phyloP scores from a whole-genome alignment of 2,113 vertebrate species.

The Cyphomyrus plagiostoma region DNA sequence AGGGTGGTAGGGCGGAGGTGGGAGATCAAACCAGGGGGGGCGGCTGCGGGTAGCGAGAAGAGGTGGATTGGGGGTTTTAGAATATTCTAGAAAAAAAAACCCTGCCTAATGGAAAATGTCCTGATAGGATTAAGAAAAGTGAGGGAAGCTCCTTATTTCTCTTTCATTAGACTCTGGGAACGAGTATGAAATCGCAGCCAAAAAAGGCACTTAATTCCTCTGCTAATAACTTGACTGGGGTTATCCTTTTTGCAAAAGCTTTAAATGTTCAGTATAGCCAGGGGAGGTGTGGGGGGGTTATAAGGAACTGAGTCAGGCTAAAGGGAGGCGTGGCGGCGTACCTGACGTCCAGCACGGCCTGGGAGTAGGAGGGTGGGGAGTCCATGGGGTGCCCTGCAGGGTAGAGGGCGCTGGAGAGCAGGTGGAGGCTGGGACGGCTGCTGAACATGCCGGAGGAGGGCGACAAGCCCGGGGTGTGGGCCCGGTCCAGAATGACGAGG shows the following conservation, averaged over 20 bases:
- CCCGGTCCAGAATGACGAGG: slow-evolving; percentile 85
- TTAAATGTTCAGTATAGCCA: neutral
- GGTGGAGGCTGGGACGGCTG: slow-evolving; percentile 77
- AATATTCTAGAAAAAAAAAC: neutral
- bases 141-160: neutral
- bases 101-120: neutral
- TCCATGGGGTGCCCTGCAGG: slow-evolving; percentile 65
- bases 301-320: neutral
- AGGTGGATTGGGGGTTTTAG: neutral
- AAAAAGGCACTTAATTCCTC: neutral
- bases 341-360: slow-evolving; percentile 89
- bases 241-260: neutral
- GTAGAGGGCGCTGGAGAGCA: slow-evolving; percentile 72
- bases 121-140: slow-evolving; percentile 6
- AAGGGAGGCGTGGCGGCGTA: slow-evolving; percentile 34
- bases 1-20: slow-evolving; percentile 83
- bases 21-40: slow-evolving; percentile 93
- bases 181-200: neutral
- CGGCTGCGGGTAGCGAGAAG: slow-evolving; percentile 54
- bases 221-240: neutral
- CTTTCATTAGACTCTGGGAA: neutral
- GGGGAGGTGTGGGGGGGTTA: neutral
- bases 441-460: slow-evolving; percentile 74
- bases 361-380: slow-evolving; percentile 85
- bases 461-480: slow-evolving; percentile 54